Evolutionary conservation across 1,140 invertebrate genomes (phyloP), one percentile per base, ranked within the genome.

Genomic region (Drosophila yakuba): DNA sequence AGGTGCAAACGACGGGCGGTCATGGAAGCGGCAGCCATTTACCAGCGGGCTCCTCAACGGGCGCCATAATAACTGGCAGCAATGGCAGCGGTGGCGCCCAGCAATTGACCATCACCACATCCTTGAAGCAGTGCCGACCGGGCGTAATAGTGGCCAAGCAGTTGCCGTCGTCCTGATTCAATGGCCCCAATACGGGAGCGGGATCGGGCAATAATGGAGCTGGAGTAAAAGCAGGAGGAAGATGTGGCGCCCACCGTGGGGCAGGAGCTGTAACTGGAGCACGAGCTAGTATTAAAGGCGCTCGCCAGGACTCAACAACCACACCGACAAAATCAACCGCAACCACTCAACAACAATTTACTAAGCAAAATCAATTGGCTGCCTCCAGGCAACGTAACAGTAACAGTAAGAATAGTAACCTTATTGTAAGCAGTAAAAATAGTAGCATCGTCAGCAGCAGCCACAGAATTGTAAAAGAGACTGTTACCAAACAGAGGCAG

Each of bases 101-200:
- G 59, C 60, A 64, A 38, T 56, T 92, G 20, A 91, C 91, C 58
- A 90, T 92, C 48, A 85, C 93, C 93, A 69, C 93, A 92, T 66
- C 93, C 1, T 64, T 91, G 7, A 92, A 95, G 76, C 96, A 97
- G 78, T 95, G 96, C 73, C 94, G 96, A 78, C 96, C 96, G 10
- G 96, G 96, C 60, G 97, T 97, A 20, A 97, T 97, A 76, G 96
- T 97, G 56, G 97, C 96, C 50, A 97, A 97, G 91, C 95, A 96
- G 76, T 54, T 91, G 74, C 91, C 91, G 77, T 91, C 89, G 48
- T 92, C 92, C 77, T 92, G 92, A 92, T 92, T 92, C 64, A 68
- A 68, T 51, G 15, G 76, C 78, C 83, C 67, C 47, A 69, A 66
- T 15, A 35, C n/a, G 62, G 14, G 20, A 89, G 12, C 59, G 62